These are phyloP conservation scores for Nothoprocta perdicaria DNA, from an alignment of 2,113 vertebrate species.

Conservation along the genomic window DNA sequence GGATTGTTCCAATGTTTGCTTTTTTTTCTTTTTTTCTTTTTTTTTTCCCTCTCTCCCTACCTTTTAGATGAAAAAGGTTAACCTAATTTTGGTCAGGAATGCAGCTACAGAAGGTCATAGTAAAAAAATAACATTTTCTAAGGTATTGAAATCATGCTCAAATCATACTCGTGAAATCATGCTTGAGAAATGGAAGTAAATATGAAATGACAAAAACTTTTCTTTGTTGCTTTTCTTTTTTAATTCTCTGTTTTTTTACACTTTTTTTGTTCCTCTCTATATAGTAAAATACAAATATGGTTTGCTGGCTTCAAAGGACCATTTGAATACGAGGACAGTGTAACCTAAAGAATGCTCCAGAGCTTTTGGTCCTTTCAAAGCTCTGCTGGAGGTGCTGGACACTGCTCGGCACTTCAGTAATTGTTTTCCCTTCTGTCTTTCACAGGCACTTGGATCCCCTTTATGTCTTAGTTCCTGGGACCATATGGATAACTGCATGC, in stretches of 20 bases:
- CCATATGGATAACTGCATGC: rapidly evolving
- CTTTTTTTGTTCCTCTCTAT: background rate
- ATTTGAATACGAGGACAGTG: background rate
- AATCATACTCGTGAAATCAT: background rate
- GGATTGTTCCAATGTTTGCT: background rate
- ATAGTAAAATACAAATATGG: background rate
- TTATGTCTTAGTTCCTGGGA: background rate
- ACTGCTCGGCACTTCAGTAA: background rate
- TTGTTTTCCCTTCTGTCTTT: background rate
- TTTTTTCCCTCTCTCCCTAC: background rate
- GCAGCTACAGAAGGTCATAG: background rate
- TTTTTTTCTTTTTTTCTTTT: background rate
- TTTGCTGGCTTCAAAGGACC: background rate
- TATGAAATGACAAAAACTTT: background rate
- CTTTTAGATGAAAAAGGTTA: background rate
- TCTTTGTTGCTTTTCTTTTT: background rate
- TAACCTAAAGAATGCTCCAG: background rate
- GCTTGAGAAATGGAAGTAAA: background rate
- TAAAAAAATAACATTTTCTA: background rate
- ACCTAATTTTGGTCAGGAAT: background rate
- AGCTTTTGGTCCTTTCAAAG: background rate
- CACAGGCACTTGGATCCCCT: background rate
- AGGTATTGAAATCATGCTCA: background rate
- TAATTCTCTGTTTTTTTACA: no score
- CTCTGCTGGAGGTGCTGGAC: background rate